Percentiles rank a stretch among this genome's conserved stretches.
Evolutionary conservation across 2,888 invertebrate species (phyloP).

Genomic region (Muscina levida): DNA sequence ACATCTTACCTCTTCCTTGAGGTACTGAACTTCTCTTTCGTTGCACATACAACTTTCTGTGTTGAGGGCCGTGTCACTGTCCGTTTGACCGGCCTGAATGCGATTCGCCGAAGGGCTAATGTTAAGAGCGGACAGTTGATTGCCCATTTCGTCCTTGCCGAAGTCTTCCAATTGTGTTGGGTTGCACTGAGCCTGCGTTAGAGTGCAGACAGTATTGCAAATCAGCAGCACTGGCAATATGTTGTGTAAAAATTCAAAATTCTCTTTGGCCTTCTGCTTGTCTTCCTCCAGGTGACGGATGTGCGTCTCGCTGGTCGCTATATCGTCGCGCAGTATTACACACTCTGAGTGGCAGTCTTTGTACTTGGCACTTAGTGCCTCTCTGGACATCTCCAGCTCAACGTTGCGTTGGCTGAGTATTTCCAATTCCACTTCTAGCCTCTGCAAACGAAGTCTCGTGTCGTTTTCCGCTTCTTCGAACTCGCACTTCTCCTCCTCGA

Average conservation of each 20-base stretch:
- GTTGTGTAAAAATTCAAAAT: slow-evolving; percentile 73
- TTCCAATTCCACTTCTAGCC: slow-evolving; percentile 84
- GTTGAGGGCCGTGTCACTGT: slow-evolving; percentile 10
- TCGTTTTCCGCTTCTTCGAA: slow-evolving; percentile 89
- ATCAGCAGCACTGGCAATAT: slow-evolving; percentile 73
- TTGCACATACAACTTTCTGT: slow-evolving; percentile 40
- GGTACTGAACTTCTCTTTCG: slow-evolving; percentile 67
- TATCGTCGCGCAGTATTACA: slow-evolving; percentile 75
- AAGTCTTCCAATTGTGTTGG: slow-evolving; percentile 38
- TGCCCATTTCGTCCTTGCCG: slow-evolving; percentile 59
- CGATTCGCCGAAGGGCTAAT: background rate
- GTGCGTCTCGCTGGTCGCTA: slow-evolving; percentile 76
- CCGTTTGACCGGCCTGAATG: background rate
- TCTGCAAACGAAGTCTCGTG: slow-evolving; percentile 81
- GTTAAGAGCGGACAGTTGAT: slow-evolving; percentile 41
- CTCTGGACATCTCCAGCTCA: slow-evolving; percentile 82
- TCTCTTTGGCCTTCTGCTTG: slow-evolving; percentile 76
- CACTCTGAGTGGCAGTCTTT: slow-evolving; percentile 79
- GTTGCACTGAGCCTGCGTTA: slow-evolving; percentile 51
- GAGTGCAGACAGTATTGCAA: slow-evolving; percentile 66
- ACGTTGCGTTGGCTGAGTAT: slow-evolving; percentile 80
- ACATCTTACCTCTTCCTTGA: slow-evolving; percentile 75
- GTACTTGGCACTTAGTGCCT: slow-evolving; percentile 83
- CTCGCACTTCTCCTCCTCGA: slow-evolving; percentile 88
- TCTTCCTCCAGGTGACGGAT: slow-evolving; percentile 76